Conservation (phyloP, 35 echinoderm and acorn worm species). For the Amphiura filiformis region DNA sequence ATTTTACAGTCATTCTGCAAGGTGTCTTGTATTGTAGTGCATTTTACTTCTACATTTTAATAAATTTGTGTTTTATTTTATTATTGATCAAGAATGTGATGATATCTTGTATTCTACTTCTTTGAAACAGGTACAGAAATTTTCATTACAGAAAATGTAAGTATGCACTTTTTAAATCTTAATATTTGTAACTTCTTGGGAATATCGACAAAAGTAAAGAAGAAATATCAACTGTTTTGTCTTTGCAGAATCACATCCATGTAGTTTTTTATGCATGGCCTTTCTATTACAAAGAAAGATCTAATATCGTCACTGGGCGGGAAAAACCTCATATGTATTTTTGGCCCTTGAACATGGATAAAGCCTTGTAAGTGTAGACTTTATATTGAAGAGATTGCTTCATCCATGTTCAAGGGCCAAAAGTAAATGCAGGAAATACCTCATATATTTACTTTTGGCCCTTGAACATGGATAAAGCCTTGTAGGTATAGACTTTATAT, state of each 20-base stretch:
- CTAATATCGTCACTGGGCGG: background rate
- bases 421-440: too few species aligned
- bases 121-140: conserved; percentile 89
- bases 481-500: too few species aligned
- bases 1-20: background rate
- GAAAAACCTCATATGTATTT: too few species aligned
- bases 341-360: too few species aligned
- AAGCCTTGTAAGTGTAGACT: too few species aligned
- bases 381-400: too few species aligned
- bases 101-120: too few species aligned
- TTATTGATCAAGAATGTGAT: too few species aligned
- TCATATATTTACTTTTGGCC: too few species aligned
- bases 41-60: background rate
- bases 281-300: background rate
- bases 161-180: background rate
- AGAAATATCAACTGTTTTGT: background rate
- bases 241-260: background rate
- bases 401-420: too few species aligned
- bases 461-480: too few species aligned
- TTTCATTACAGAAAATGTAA: conserved; percentile 99
- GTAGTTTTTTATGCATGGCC: background rate
- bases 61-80: too few species aligned
- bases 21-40: background rate
- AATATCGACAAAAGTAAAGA: background rate
- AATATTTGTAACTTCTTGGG: background rate